phyloP scores from a whole-genome alignment of 2,797 vertebrate genomes.

The Phoeniculus purpureus region DNA sequence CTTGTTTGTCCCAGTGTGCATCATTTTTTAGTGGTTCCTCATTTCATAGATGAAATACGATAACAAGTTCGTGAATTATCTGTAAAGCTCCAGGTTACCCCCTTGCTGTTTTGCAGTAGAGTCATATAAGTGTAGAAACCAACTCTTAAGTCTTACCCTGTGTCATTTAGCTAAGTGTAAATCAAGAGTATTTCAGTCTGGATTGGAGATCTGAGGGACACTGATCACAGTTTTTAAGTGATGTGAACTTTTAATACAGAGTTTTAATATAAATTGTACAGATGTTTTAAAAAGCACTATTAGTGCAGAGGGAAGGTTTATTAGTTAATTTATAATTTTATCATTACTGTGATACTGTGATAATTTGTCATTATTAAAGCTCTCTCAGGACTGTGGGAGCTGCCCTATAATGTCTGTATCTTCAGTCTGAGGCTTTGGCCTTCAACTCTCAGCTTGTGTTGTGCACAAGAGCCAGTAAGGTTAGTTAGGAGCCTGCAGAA shows the following conservation, averaged over 20 bases:
- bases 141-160: not conserved
- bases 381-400: not conserved
- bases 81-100: not conserved
- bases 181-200: not conserved
- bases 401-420: not conserved
- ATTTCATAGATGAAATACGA: not conserved
- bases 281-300: not conserved
- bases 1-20: not conserved
- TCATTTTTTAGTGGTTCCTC: not conserved
- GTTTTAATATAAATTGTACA: not conserved
- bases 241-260: not conserved
- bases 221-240: not conserved
- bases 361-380: not conserved
- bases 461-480: not conserved
- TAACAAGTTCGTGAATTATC: not conserved
- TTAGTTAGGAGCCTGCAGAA: not conserved
- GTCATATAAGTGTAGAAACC: not conserved
- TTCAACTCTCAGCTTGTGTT: not conserved
- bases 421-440: not conserved
- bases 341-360: too few species aligned
- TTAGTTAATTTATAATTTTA: too few species aligned
- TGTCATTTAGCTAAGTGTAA: not conserved
- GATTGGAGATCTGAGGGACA: not conserved
- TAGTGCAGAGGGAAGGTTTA: not conserved
- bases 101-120: not conserved